These are phyloP conservation scores for Scaptomyza reducta DNA, from an alignment of 2,888 invertebrate species.

Conservation along the genomic window DNA sequence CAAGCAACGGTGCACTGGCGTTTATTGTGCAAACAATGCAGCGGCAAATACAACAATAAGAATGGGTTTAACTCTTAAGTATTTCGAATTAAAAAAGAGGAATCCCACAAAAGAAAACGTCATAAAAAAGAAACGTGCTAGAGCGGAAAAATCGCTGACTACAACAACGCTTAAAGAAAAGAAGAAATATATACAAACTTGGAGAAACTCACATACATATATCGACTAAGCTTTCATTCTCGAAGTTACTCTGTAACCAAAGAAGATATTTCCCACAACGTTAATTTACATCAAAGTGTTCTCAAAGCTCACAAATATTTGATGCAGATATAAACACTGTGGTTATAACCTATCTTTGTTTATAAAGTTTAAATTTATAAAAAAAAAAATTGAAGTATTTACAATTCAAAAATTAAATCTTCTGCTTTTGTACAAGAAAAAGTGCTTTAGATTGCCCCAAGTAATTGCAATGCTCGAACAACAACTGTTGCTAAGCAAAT, in stretches of 20 bases:
- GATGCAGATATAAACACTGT: no score
- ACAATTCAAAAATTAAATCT: no score
- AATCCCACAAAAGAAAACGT: conserved; percentile 2
- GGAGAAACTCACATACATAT: neutral
- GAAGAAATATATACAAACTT: no score
- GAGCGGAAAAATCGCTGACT: conserved; percentile 17
- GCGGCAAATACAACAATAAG: conserved; percentile 27
- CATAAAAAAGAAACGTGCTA: conserved; percentile 5
- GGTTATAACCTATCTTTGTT: no score
- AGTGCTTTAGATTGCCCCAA: no score
- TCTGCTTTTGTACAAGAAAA: no score
- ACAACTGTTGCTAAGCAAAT: neutral
- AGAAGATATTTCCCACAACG: no score
- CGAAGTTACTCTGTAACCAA: neutral
- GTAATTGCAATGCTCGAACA: no score
- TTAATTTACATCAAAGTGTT: no score
- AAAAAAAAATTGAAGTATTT: no score
- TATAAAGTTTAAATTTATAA: no score
- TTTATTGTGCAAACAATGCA: conserved; percentile 39
- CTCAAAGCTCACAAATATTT: no score
- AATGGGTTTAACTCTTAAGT: conserved; percentile 24
- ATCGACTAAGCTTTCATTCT: neutral
- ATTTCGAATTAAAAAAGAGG: conserved; percentile 15
- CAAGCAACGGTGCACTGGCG: conserved; percentile 10
- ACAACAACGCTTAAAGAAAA: neutral